phyloP scores from a whole-genome alignment of 2,113 vertebrate species.

The Nothocercus nigrocapillus region DNA sequence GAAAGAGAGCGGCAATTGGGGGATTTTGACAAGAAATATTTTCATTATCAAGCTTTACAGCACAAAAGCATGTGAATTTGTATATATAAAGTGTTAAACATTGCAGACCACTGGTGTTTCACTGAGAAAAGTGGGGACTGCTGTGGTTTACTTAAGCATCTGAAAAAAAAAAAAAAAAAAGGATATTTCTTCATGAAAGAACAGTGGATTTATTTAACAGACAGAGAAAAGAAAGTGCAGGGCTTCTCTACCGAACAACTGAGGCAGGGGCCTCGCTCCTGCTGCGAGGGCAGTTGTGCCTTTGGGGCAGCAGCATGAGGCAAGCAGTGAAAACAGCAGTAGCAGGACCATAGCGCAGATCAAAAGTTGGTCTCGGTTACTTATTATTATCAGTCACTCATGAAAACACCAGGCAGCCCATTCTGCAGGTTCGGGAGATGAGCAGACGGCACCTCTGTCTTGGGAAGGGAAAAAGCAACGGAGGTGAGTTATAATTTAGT shows the following conservation, averaged over 20 bases:
- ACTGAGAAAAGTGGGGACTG: neutral
- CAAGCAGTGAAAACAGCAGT: accelerated
- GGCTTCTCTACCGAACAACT: neutral
- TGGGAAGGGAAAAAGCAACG: neutral
- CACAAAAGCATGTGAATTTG: neutral
- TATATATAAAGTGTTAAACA: neutral
- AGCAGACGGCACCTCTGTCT: neutral
- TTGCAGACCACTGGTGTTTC: neutral
- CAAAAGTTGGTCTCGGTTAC: neutral
- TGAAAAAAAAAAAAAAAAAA: neutral
- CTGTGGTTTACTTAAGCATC: neutral
- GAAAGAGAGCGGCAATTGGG: neutral
- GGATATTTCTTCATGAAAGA: neutral
- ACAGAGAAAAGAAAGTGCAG: neutral
- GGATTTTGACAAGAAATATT: neutral
- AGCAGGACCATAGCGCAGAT: neutral
- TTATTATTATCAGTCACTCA: neutral
- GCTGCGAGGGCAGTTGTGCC: neutral
- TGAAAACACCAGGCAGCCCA: neutral
- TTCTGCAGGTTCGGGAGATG: neutral
- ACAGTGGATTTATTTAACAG: neutral
- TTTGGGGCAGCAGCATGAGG: neutral
- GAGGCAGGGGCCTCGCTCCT: neutral
- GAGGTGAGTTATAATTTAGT: neutral
- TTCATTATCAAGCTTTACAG: neutral